These are phyloP conservation scores for Riparia riparia DNA, from an alignment of 2,113 vertebrate species.

Conservation along the genomic window DNA sequence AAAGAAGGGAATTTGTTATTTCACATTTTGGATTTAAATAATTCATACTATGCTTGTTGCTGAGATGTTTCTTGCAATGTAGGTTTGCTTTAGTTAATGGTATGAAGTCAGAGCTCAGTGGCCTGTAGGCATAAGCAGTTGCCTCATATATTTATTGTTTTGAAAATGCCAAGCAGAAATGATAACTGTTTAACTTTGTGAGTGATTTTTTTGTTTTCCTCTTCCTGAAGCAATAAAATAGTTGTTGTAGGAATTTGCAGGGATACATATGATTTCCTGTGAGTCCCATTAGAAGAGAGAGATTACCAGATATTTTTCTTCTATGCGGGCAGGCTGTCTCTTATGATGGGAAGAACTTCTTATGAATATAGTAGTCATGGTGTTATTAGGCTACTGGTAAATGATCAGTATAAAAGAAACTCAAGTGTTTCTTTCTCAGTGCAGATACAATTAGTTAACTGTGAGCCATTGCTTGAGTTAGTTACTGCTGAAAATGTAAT, in stretches of 20 bases:
- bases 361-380: neutral
- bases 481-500: neutral
- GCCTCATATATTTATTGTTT: neutral
- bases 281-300: neutral
- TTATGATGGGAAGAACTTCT: neutral
- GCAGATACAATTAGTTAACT: neutral
- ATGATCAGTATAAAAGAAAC: neutral
- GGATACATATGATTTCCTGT: neutral
- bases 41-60: neutral
- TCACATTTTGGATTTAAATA: neutral
- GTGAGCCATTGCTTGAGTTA: neutral
- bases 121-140: neutral
- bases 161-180: conserved; percentile 14
- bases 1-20: neutral
- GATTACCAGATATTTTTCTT: neutral
- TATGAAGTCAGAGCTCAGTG: neutral
- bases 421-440: neutral
- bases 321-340: neutral
- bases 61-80: neutral
- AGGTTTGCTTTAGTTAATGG: neutral
- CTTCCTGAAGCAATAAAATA: neutral
- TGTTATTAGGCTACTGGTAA: neutral
- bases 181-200: neutral
- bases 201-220: neutral
- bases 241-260: neutral